Percentiles rank a stretch among this genome's conserved stretches.
phyloP scores from a whole-genome alignment of 2,113 vertebrate species.

The Micromys minutus region DNA sequence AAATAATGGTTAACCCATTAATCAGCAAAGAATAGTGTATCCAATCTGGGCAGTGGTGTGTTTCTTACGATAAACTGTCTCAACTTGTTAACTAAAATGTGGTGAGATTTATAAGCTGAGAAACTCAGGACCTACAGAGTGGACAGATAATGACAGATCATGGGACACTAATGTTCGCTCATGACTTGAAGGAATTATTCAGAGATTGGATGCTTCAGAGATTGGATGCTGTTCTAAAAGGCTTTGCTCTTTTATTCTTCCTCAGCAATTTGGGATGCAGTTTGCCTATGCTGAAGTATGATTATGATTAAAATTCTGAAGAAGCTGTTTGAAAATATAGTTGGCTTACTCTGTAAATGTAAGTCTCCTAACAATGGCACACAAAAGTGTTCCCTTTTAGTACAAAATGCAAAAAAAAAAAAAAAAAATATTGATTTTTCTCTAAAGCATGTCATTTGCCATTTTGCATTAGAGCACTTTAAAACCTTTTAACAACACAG shows the following conservation, averaged over 20 bases:
- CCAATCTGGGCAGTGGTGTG: background rate
- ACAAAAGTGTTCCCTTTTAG: slow-evolving; percentile 72
- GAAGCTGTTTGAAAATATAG: slow-evolving; percentile 76
- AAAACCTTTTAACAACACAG: slow-evolving; percentile 81
- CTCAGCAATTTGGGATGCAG: slow-evolving; percentile 63
- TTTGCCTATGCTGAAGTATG: slow-evolving; percentile 75
- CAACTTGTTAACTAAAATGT: background rate
- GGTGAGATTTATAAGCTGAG: background rate
- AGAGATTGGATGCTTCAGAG: slow-evolving; percentile 73
- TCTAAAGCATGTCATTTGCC: slow-evolving; percentile 81
- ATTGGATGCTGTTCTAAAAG: slow-evolving; percentile 72
- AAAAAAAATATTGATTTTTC: slow-evolving; percentile 78
- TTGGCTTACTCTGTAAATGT: slow-evolving; percentile 47
- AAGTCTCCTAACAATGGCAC: slow-evolving; percentile 57
- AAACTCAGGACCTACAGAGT: slow-evolving; percentile 27
- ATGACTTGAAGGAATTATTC: slow-evolving; percentile 77
- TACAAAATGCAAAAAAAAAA: slow-evolving; percentile 76
- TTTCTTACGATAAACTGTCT: background rate
- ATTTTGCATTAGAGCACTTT: slow-evolving; percentile 77
- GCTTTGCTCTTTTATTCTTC: slow-evolving; percentile 67
- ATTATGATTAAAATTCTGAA: slow-evolving; percentile 76
- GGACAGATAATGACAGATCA: slow-evolving; percentile 65
- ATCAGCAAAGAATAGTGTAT: background rate
- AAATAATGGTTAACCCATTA: background rate
- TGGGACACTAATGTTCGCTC: slow-evolving; percentile 67